phyloP scores from a whole-genome alignment of 2,113 vertebrate species.

The Isichthys henryi region DNA sequence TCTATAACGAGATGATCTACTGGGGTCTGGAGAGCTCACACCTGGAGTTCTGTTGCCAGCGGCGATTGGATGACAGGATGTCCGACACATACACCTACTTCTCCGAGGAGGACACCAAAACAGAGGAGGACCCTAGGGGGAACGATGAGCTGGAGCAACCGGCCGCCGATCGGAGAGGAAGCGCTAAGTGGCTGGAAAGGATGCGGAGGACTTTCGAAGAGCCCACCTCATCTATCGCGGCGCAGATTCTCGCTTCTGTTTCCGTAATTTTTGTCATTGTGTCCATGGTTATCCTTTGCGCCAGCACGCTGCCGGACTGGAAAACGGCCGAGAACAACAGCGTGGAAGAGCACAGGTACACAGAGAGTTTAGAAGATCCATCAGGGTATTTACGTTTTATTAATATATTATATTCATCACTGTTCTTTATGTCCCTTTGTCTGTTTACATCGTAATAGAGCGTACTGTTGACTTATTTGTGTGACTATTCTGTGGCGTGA shows the following conservation, averaged over 20 bases:
- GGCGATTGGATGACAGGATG: conserved; percentile 84
- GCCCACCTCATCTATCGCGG: conserved; percentile 83
- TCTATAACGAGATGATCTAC: conserved; percentile 93
- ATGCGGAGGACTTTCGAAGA: conserved; percentile 89
- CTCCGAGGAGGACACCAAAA: conserved; percentile 61
- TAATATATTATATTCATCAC: conserved; percentile 19
- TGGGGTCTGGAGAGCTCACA: conserved; percentile 88
- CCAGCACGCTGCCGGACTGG: conserved; percentile 93
- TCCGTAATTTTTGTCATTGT: conserved; percentile 88
- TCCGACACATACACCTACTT: conserved; percentile 80
- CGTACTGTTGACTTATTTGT: conserved; percentile 4
- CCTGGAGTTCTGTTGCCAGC: conserved; percentile 88
- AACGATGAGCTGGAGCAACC: conserved; percentile 18
- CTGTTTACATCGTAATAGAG: not conserved
- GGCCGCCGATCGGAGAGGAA: conserved; percentile 27
- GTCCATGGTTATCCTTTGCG: conserved; percentile 93
- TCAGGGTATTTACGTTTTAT: conserved; percentile 37
- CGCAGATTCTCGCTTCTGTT: conserved; percentile 82
- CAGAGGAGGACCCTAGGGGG: conserved; percentile 43
- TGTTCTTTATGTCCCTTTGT: conserved; percentile 11
- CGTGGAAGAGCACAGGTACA: conserved; percentile 89
- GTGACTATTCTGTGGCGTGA: not conserved
- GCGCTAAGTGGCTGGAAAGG: conserved; percentile 76
- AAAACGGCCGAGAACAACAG: conserved; percentile 74
- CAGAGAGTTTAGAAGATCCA: conserved; percentile 51